Evolutionary conservation across 1,140 invertebrate species (phyloP).

Genomic region (Thalassaphorura encarpata): DNA sequence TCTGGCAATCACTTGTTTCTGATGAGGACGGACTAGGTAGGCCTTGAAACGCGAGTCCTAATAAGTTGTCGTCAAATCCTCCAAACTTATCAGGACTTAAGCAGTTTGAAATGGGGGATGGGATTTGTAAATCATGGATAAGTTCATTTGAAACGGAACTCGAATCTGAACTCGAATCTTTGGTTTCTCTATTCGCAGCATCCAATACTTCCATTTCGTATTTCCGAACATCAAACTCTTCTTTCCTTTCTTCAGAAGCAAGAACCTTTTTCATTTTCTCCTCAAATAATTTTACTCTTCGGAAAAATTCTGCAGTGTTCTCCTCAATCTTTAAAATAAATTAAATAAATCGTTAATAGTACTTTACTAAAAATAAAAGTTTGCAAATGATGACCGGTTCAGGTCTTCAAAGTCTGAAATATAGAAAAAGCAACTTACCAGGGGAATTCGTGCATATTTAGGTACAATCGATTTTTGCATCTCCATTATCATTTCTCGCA

Average conservation of each 20-base stretch:
- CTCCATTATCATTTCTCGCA: slow-evolving; percentile 10
- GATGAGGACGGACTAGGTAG: neutral
- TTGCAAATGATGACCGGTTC: neutral
- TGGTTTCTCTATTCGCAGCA: slow-evolving; percentile 11
- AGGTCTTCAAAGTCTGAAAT: neutral
- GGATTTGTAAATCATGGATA: neutral
- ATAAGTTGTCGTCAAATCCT: too few relatives aligned
- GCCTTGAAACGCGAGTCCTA: neutral
- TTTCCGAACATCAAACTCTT: slow-evolving; percentile 26
- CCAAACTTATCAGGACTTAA: neutral
- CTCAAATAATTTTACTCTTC: slow-evolving; percentile 19
- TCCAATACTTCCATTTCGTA: slow-evolving; percentile 29
- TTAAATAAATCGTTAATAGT: neutral
- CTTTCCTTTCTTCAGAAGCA: slow-evolving; percentile 16
- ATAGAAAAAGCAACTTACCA: slow-evolving; percentile 13
- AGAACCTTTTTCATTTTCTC: slow-evolving; percentile 23
- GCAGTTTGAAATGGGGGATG: neutral
- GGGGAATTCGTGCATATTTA: slow-evolving; percentile 15
- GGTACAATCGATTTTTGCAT: slow-evolving; percentile 19
- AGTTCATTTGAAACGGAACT: neutral
- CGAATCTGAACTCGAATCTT: slow-evolving; percentile 9
- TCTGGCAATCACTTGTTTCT: slow-evolving; percentile 1
- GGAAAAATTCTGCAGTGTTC: slow-evolving; percentile 16
- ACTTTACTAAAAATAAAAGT: neutral
- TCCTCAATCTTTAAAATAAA: slow-evolving; percentile 16